Evolutionary conservation across 2,113 vertebrate species (phyloP).

Genomic region (Origma solitaria): DNA sequence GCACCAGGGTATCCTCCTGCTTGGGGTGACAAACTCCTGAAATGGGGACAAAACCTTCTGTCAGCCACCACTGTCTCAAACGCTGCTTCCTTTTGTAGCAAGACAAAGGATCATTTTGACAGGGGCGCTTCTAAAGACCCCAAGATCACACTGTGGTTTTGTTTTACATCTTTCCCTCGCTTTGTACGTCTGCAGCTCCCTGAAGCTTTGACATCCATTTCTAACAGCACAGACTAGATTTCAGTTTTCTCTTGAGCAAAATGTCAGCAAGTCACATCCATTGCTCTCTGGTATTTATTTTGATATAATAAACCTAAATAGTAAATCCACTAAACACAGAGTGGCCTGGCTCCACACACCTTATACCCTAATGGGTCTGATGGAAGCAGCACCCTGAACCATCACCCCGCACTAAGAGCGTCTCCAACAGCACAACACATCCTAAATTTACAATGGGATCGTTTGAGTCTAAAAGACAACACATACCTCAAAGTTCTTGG

Average conservation of each 20-base stretch:
- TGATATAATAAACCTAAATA: not conserved
- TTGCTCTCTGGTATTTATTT: not conserved
- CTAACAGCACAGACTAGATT: not conserved
- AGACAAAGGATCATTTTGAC: not conserved
- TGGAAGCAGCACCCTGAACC: not conserved
- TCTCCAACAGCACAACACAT: not conserved
- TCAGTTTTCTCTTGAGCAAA: not conserved
- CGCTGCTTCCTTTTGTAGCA: not conserved
- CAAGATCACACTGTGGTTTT: not conserved
- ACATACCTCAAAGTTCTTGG: not conserved
- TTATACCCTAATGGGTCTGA: not conserved
- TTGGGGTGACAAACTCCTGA: not conserved
- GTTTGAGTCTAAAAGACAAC: not conserved
- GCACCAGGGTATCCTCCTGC: not conserved
- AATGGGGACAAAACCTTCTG: not conserved
- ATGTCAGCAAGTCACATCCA: not conserved
- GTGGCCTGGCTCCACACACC: fast-evolving
- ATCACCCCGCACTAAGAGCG: not conserved
- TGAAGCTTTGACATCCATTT: not conserved
- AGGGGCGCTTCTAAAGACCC: not conserved
- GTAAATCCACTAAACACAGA: not conserved
- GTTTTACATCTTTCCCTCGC: not conserved
- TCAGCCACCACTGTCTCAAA: not conserved
- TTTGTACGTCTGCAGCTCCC: not conserved
- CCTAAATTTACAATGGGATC: not conserved